Evolutionary conservation across 2,797 vertebrate species (phyloP), one percentile per base, ranked within the genome.

Genomic region (Acanthis flammea): DNA sequence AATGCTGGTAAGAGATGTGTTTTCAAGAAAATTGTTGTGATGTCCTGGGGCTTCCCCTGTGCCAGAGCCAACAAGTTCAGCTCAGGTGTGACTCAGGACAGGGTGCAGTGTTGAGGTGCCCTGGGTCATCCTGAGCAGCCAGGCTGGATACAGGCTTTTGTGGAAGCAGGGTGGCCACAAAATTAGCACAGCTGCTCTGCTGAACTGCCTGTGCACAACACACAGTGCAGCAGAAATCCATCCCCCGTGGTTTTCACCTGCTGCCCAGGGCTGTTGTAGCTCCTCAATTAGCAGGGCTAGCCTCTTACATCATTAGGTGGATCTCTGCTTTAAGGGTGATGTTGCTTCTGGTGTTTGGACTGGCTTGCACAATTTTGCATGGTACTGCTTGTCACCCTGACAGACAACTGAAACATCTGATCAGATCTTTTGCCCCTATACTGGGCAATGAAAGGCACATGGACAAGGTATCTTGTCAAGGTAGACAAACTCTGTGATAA

Each of bases 201-300:
- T 44, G 66, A 63, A 4, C 70, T 47, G 48, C 66, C 70, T 27
- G 53, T 48, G 18, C 57, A 33, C 13, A 19, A 31, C 0, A 0
- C 2, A 3, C 5, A 7, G 21, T 12, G 42, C 27, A 27, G 41
- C 6, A 27, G 39, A 91, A 79, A 42, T 1, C 2, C 18, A 14
- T 80, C 53, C 37, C 57, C 19, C 0, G 10, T 67, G 50, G 37
- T 66, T 76, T 92, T 55, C 19, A 8, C 21, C 62, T 35, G 48
- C 61, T 91, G 53, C 35, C 48, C 35, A 68, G 50, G 37, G 57
- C 14, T 79, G 44, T 22, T 63, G 67, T 22, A 51, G 53, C 37
- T 70, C 37, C 55, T 57, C 82, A 39, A 73, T 79, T 73, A 79
- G 19, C 65, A 90, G 22, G 9, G 8, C 48, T 91, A 1, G 3